Conservation (phyloP, 2,888 invertebrate genomes). For the Agonopterix alstromeriana region DNA sequence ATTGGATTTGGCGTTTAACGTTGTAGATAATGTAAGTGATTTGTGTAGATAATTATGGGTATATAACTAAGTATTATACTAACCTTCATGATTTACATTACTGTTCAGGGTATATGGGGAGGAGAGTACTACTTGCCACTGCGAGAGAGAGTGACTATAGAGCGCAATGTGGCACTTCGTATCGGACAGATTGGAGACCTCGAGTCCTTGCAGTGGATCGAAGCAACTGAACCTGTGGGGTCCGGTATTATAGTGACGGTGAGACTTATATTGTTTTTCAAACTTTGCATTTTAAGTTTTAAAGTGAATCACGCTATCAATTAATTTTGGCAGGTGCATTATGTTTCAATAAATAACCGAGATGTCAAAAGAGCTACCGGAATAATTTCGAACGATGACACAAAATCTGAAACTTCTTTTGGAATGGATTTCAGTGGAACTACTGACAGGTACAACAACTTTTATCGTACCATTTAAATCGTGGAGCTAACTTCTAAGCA, state of each 20-base stretch:
- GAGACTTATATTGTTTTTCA: not conserved
- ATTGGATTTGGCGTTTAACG: slow-evolving; percentile 29
- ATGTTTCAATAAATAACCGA: slow-evolving; percentile 19
- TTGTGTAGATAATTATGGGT: too few relatives aligned
- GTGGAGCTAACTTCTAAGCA: too few relatives aligned
- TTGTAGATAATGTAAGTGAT: slow-evolving; percentile 29
- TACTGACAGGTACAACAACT: slow-evolving; percentile 27
- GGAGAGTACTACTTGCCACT: slow-evolving; percentile 27
- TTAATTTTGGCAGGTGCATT: slow-evolving; percentile 12
- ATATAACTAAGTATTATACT: too few relatives aligned
- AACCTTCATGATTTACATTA: too few relatives aligned
- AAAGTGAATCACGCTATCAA: not conserved
- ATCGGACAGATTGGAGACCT: slow-evolving; percentile 7
- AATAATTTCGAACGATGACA: slow-evolving; percentile 8
- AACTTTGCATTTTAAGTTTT: not conserved
- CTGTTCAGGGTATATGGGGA: slow-evolving; percentile 27
- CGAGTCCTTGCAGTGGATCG: not conserved
- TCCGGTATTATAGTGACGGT: not conserved
- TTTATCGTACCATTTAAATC: not conserved
- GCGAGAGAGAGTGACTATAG: slow-evolving; percentile 7
- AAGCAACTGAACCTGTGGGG: not conserved
- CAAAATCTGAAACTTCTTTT: slow-evolving; percentile 13
- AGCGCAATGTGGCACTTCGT: slow-evolving; percentile 16
- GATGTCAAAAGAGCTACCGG: slow-evolving; percentile 29
- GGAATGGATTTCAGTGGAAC: slow-evolving; percentile 48